Conservation (phyloP, 2,888 invertebrate genomes). For the Osmoderma eremita region DNA sequence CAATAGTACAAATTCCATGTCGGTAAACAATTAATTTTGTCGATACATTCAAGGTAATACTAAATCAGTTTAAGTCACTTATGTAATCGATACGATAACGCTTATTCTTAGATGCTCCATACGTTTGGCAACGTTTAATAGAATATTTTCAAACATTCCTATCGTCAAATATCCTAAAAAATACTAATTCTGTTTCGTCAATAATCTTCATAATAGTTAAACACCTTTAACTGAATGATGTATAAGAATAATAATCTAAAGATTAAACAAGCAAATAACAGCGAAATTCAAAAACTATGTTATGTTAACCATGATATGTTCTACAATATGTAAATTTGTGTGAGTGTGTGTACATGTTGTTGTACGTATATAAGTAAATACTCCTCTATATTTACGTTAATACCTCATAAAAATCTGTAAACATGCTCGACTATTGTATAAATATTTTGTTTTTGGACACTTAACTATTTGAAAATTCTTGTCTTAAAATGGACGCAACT, state of each 20-base stretch:
- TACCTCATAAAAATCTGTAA: slow-evolving; percentile 10
- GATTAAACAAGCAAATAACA: no score
- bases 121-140: not conserved
- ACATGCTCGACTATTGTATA: slow-evolving; percentile 9
- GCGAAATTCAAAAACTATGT: no score
- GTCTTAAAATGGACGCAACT: slow-evolving; percentile 26
- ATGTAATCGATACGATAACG: slow-evolving; percentile 11
- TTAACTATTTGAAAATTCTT: not conserved
- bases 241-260: no score
- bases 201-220: no score
- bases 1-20: slow-evolving; percentile 35
- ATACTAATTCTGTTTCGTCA: no score
- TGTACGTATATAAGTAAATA: slow-evolving; percentile 4
- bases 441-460: slow-evolving; percentile 3
- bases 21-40: slow-evolving; percentile 39
- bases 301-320: not conserved
- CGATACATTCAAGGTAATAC: slow-evolving; percentile 28
- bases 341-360: not conserved
- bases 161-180: no score
- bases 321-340: slow-evolving; percentile 4
- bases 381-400: slow-evolving; percentile 8
- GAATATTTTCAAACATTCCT: no score
- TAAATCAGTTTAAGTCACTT: slow-evolving; percentile 21
- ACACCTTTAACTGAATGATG: no score
- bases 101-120: not conserved